Conservation (phyloP, 2,797 vertebrate genomes). For the Chiloscyllium punctatum region DNA sequence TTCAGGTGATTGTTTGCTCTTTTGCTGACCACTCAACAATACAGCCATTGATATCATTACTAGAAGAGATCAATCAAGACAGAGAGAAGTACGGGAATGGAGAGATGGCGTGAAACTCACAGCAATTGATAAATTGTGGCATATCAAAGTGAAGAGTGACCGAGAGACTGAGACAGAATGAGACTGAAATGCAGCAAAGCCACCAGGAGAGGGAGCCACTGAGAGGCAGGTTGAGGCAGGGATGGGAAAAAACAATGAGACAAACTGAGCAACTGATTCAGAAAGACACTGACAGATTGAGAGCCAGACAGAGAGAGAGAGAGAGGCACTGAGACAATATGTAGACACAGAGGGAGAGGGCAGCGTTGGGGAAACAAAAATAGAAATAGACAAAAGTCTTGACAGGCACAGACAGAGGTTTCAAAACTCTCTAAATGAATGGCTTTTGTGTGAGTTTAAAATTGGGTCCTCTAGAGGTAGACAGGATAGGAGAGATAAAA, state of each 20-base stretch:
- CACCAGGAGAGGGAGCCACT: constrained; percentile 1
- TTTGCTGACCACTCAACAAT: background rate
- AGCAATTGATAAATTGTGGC: background rate
- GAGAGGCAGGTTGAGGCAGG: background rate
- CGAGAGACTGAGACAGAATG: background rate
- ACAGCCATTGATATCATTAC: background rate
- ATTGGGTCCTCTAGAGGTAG: background rate
- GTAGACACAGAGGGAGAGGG: background rate
- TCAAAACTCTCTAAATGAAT: background rate
- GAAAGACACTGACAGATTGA: background rate
- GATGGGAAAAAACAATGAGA: background rate
- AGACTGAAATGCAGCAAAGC: background rate
- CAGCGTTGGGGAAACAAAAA: background rate
- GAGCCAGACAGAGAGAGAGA: background rate
- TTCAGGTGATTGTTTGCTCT: background rate
- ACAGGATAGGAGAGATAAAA: background rate
- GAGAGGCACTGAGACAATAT: too few relatives aligned
- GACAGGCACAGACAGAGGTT: background rate
- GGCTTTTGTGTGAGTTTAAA: background rate
- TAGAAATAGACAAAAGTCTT: background rate
- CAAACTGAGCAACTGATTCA: too few relatives aligned
- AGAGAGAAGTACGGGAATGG: background rate
- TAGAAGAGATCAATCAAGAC: background rate
- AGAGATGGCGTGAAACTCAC: background rate
- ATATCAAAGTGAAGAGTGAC: background rate